phyloP scores from a whole-genome alignment of 2,888 invertebrate genomes.

The Lordiphosa fenestrarum region DNA sequence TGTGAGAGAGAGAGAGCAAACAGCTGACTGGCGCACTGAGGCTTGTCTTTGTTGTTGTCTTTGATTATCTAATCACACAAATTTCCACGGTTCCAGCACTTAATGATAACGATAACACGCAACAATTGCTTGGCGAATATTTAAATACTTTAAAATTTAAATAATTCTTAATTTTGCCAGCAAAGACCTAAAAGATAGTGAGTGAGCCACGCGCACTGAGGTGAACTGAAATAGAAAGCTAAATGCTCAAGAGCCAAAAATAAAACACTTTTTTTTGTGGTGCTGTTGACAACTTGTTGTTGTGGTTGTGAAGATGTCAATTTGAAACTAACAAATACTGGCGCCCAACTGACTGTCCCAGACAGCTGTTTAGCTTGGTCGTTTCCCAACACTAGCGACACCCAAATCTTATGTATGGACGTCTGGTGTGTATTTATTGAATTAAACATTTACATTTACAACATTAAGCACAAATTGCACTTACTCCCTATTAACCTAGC shows the following conservation, averaged over 20 bases:
- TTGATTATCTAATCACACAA: slow-evolving; percentile 52
- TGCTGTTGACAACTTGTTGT: not conserved
- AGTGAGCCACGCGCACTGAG: not conserved
- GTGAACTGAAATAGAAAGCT: slow-evolving; percentile 12
- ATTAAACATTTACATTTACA: slow-evolving; percentile 11
- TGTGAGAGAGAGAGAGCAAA: slow-evolving; percentile 22
- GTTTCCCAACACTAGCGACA: slow-evolving; percentile 1
- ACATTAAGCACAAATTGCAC: slow-evolving; percentile 15
- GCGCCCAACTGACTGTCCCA: not conserved
- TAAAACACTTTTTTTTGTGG: slow-evolving; percentile 37
- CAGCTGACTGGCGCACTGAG: slow-evolving; percentile 54
- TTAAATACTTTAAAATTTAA: no score
- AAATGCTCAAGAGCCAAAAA: slow-evolving; percentile 38
- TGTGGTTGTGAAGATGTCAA: not conserved
- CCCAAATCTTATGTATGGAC: no score
- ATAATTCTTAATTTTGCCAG: not conserved
- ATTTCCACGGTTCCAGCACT: not conserved
- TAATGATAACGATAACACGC: no score
- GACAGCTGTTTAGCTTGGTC: not conserved
- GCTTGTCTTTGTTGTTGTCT: slow-evolving; percentile 24
- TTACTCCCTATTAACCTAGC: slow-evolving; percentile 1
- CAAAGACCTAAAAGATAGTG: not conserved
- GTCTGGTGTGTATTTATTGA: not conserved
- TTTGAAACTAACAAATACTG: not conserved
- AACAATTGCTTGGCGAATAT: no score